Evolutionary conservation across 2,888 invertebrate genomes (phyloP).

Genomic region (Ptilodon capucinus): DNA sequence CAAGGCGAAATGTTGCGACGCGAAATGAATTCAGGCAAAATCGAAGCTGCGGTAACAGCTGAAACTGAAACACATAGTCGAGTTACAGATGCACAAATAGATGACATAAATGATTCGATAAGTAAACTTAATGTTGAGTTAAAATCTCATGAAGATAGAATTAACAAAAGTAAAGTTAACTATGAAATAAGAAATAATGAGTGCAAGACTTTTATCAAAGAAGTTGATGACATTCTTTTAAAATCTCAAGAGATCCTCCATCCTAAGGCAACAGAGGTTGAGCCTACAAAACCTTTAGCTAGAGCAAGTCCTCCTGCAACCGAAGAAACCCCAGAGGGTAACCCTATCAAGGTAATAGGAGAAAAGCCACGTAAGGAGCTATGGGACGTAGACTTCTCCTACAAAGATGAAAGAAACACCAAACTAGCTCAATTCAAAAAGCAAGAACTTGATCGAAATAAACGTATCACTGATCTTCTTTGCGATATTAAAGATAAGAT

Average conservation of each 20-base stretch:
- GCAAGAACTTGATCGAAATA: slow-evolving; percentile 53
- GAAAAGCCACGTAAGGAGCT: slow-evolving; percentile 51
- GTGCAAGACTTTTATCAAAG: slow-evolving; percentile 67
- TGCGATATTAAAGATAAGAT: slow-evolving; percentile 69
- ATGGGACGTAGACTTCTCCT: slow-evolving; percentile 52
- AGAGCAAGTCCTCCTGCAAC: slow-evolving; percentile 11
- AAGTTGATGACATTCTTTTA: slow-evolving; percentile 65
- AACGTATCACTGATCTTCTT: slow-evolving; percentile 63
- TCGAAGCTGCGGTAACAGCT: slow-evolving; percentile 7
- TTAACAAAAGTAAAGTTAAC: slow-evolving; percentile 58
- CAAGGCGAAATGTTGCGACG: slow-evolving; percentile 43
- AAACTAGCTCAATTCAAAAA: slow-evolving; percentile 45
- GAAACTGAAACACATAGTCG: slow-evolving; percentile 14
- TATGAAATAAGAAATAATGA: slow-evolving; percentile 65
- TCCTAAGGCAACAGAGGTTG: slow-evolving; percentile 32
- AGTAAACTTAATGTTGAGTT: slow-evolving; percentile 62
- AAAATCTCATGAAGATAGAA: slow-evolving; percentile 60
- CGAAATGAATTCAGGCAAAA: slow-evolving; percentile 23
- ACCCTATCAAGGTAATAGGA: slow-evolving; percentile 9
- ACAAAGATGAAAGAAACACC: slow-evolving; percentile 41
- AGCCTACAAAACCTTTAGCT: neutral
- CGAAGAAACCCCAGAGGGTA: neutral
- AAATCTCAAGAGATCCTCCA: slow-evolving; percentile 68
- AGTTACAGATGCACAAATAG: slow-evolving; percentile 59
- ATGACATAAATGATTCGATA: slow-evolving; percentile 67